Conservation (phyloP, 2,113 vertebrate genomes). For the Camelus dromedarius region DNA sequence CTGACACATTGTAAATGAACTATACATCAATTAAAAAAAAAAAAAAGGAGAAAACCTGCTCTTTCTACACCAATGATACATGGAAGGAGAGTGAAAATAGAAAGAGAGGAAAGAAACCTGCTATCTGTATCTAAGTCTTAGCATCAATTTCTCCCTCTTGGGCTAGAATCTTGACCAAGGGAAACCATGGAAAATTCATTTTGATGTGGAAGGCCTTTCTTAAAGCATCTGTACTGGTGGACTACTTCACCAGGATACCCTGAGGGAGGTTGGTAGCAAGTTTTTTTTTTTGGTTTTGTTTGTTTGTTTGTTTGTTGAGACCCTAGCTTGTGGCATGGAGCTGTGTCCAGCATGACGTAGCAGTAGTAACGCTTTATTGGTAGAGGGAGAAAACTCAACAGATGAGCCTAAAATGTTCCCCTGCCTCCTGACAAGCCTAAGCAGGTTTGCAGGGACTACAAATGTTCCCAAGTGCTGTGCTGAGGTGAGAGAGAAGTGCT, state of each 20-base stretch:
- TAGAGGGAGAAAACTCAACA: not conserved
- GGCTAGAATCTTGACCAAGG: not conserved
- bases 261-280: not conserved
- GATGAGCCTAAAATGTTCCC: not conserved
- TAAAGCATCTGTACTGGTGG: not conserved
- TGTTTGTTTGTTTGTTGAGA: too few species aligned
- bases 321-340: not conserved
- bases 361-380: not conserved
- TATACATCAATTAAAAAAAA: too few species aligned
- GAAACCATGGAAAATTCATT: not conserved
- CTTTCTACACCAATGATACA: not conserved
- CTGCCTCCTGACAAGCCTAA: not conserved
- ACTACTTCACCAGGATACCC: not conserved
- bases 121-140: not conserved
- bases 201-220: not conserved
- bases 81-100: not conserved
- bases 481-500: not conserved
- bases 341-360: not conserved
- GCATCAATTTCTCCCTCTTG: not conserved
- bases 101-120: not conserved
- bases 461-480: not conserved
- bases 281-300: too few species aligned
- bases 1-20: too few species aligned
- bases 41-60: not conserved
- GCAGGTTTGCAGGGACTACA: not conserved